These are phyloP conservation scores for Oplegnathus fasciatus DNA, from an alignment of 2,113 vertebrate species.

Conservation along the genomic window DNA sequence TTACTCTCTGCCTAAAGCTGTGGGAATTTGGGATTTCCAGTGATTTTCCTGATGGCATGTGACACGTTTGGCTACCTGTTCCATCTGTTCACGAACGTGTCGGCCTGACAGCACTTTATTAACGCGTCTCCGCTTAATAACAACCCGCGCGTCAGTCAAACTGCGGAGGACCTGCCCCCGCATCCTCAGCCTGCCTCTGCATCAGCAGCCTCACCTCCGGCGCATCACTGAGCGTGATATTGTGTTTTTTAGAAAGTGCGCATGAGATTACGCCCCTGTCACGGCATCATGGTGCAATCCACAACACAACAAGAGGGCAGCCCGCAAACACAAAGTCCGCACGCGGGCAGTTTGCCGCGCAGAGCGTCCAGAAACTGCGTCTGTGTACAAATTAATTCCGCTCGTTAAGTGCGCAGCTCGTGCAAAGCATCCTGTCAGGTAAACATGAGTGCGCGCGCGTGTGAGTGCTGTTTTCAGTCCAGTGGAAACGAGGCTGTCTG, in stretches of 20 bases:
- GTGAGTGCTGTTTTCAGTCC: constrained; percentile 50
- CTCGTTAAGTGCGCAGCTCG: constrained; percentile 36
- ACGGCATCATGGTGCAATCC: constrained; percentile 60
- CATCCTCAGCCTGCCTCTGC: constrained; percentile 60
- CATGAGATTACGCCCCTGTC: constrained; percentile 76
- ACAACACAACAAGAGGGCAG: constrained; percentile 21
- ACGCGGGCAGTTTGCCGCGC: background rate
- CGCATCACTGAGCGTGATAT: constrained; percentile 57
- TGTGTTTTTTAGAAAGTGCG: constrained; percentile 77
- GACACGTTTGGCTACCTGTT: constrained; percentile 55
- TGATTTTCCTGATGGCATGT: constrained; percentile 21
- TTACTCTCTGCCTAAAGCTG: constrained; percentile 24
- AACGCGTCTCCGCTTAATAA: constrained; percentile 26
- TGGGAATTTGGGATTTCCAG: constrained; percentile 44
- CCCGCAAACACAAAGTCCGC: constrained; percentile 25
- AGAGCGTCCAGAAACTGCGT: constrained; percentile 17
- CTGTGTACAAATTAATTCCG: constrained; percentile 1
- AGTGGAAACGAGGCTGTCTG: constrained; percentile 28
- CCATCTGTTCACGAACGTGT: constrained; percentile 39
- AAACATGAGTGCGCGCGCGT: constrained; percentile 45
- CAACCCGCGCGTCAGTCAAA: constrained; percentile 47
- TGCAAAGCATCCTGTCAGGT: constrained; percentile 62
- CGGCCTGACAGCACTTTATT: constrained; percentile 52
- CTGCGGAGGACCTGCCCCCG: constrained; percentile 52
- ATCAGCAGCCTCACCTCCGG: constrained; percentile 62